Evolutionary conservation across 2,888 invertebrate species (phyloP), one percentile per base, ranked within the genome.

Genomic region (Dusona sp.): DNA sequence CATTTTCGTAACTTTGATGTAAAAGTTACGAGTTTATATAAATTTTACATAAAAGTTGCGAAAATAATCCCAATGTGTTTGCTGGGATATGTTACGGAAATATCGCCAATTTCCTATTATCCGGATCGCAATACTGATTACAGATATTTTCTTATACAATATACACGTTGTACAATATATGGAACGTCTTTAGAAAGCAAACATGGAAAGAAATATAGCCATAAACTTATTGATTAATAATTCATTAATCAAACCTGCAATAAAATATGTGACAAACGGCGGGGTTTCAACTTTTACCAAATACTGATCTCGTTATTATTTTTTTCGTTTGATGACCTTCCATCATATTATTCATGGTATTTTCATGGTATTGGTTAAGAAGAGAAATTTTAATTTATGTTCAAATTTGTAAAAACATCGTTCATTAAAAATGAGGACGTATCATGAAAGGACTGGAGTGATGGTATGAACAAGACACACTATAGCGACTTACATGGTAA

Each of bases 21-120:
- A n/a, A n/a, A n/a, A n/a, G n/a, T n/a, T n/a, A n/a, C n/a, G n/a
- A n/a, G n/a, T n/a, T n/a, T n/a, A n/a, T n/a, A n/a, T n/a, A n/a
- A n/a, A n/a, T n/a, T n/a, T n/a, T n/a, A n/a, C n/a, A n/a, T n/a
- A n/a, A n/a, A n/a, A n/a, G n/a, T n/a, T n/a, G n/a, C n/a, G n/a
- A n/a, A n/a, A n/a, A n/a, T n/a, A n/a, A n/a, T n/a, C n/a, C n/a
- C n/a, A n/a, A n/a, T n/a, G n/a, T n/a, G n/a, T n/a, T n/a, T n/a
- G n/a, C n/a, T n/a, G n/a, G n/a, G n/a, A n/a, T n/a, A n/a, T 64
- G 38, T n/a, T 75, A 33, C 13, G 75, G 61, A n/a, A 51, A 70
- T 70, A 64, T 57, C 42, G 70, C 25, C 68, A 65, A 61, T 75
- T 73, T 73, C 48, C 54, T 45, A 48, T 82, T 45, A 54, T 57